Evolutionary conservation across 1,140 invertebrate species (phyloP).

Genomic region (Diorhabda elongata): DNA sequence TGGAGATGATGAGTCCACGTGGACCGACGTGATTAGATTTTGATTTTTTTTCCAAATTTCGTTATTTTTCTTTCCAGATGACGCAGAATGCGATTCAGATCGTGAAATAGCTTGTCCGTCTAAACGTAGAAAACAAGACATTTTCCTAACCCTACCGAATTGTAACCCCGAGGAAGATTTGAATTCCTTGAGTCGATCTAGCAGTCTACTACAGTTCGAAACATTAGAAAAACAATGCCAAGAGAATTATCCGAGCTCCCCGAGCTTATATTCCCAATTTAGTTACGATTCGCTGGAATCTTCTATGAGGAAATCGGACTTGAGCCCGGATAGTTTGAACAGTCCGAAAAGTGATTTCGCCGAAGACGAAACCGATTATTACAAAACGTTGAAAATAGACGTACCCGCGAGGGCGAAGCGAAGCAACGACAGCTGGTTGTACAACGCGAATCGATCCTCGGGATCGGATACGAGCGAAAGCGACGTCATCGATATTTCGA

Average conservation of each 20-base stretch:
- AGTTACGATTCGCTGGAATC: slow-evolving; percentile 56
- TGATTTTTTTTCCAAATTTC: not conserved
- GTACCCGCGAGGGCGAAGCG: slow-evolving; percentile 27
- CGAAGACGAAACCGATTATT: slow-evolving; percentile 35
- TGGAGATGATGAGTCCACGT: too few species aligned
- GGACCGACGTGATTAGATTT: too few species aligned
- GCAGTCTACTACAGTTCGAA: slow-evolving; percentile 76
- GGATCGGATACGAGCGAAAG: slow-evolving; percentile 39
- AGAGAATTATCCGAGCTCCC: slow-evolving; percentile 47
- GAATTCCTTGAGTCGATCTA: slow-evolving; percentile 63
- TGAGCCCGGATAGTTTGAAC: slow-evolving; percentile 55
- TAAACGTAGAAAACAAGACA: slow-evolving; percentile 65
- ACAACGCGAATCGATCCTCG: slow-evolving; percentile 28
- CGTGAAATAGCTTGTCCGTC: slow-evolving; percentile 74
- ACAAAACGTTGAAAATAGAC: slow-evolving; percentile 38
- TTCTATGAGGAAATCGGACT: slow-evolving; percentile 45
- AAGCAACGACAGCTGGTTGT: slow-evolving; percentile 30
- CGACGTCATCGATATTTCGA: slow-evolving; percentile 37
- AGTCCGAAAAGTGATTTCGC: slow-evolving; percentile 24
- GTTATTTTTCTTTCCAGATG: slow-evolving; percentile 41
- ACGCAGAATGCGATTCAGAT: slow-evolving; percentile 62
- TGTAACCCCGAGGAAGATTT: slow-evolving; percentile 47
- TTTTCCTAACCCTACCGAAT: slow-evolving; percentile 44
- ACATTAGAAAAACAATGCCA: slow-evolving; percentile 68
- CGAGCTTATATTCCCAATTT: slow-evolving; percentile 49